Conservation (phyloP, 2,888 invertebrate genomes). For the Drosophila kuntzei region DNA sequence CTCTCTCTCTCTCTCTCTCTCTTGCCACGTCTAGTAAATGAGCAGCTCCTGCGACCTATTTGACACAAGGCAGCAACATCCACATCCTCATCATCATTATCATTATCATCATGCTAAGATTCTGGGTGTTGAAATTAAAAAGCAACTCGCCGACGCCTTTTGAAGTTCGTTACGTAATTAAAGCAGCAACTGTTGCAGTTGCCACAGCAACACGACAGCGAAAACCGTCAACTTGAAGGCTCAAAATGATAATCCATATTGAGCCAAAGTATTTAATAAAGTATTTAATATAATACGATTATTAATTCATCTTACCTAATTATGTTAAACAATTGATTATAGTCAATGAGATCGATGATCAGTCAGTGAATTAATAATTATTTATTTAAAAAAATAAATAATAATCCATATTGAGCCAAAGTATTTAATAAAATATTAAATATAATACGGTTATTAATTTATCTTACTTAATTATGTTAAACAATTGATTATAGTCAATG, state of each 20-base stretch:
- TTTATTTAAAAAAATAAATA: too few species aligned
- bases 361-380: too few species aligned
- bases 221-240: constrained; percentile 22
- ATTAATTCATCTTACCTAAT: not conserved
- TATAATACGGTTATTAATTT: constrained; percentile 1
- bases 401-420: constrained; percentile 27
- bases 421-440: constrained; percentile 1
- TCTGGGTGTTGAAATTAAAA: constrained; percentile 60
- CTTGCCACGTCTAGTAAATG: constrained; percentile 34
- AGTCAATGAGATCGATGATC: too few species aligned
- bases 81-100: constrained; percentile 22
- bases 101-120: constrained; percentile 18
- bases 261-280: constrained; percentile 18
- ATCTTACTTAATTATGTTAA: too few species aligned
- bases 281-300: not conserved
- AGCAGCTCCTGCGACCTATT: constrained; percentile 61
- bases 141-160: constrained; percentile 54
- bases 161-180: constrained; percentile 66
- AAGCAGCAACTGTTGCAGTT: constrained; percentile 46
- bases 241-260: constrained; percentile 17
- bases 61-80: constrained; percentile 39
- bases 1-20: too few species aligned
- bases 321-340: too few species aligned
- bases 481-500: too few species aligned
- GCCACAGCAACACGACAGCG: constrained; percentile 37